A percentile compares a stretch with the other conserved stretches of the same genome.
Evolutionary conservation across 2,113 vertebrate genomes (phyloP).

Genomic region (Clinocottus analis): DNA sequence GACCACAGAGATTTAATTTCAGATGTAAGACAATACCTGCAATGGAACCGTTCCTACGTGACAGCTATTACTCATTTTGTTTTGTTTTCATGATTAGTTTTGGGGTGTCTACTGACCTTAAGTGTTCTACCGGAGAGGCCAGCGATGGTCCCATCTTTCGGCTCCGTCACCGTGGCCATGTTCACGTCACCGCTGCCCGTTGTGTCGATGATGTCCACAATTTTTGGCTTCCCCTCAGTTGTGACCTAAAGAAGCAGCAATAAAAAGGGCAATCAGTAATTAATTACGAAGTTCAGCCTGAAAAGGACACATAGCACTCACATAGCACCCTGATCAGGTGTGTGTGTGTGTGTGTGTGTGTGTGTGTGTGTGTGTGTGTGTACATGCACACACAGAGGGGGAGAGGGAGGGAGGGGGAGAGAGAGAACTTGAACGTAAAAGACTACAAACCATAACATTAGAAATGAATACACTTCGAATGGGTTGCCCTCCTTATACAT

Average conservation of each 20-base stretch:
- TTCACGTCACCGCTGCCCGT: slow-evolving; percentile 98
- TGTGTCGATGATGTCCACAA: slow-evolving; percentile 97
- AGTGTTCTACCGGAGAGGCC: slow-evolving; percentile 93
- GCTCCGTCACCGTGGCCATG: slow-evolving; percentile 88
- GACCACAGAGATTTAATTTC: not conserved
- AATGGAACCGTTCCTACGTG: not conserved
- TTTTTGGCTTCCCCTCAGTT: slow-evolving; percentile 96
- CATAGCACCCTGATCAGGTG: too few species aligned
- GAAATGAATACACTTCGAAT: not conserved
- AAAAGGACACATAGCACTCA: not conserved
- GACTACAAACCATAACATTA: not conserved
- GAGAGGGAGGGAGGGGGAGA: too few species aligned
- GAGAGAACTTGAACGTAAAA: not conserved
- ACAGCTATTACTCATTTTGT: not conserved
- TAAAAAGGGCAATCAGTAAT: not conserved
- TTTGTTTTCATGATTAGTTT: not conserved
- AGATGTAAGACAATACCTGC: slow-evolving; percentile 3
- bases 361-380: too few species aligned
- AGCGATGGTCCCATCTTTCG: slow-evolving; percentile 89
- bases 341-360: too few species aligned
- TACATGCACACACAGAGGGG: too few species aligned
- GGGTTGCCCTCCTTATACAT: not conserved
- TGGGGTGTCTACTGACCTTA: slow-evolving; percentile 80
- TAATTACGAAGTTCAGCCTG: not conserved
- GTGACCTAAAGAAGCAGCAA: slow-evolving; percentile 84